Percentiles rank a stretch among this genome's conserved stretches.
Evolutionary conservation across 2,797 vertebrate genomes (phyloP).

Genomic region (Heteromormyrus szaboi): DNA sequence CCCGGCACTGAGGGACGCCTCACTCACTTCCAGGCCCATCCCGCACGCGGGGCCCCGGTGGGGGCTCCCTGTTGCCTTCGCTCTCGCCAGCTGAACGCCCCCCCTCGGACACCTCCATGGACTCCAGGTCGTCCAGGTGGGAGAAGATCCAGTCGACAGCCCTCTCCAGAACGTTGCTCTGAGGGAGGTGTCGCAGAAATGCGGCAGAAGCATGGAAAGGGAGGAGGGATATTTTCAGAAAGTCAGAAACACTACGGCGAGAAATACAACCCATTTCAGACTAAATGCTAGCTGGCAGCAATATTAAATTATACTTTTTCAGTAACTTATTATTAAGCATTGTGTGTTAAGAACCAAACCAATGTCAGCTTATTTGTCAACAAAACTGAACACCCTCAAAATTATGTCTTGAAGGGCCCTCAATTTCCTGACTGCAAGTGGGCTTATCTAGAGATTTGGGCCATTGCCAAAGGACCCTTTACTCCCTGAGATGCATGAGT

Average conservation of each 20-base stretch:
- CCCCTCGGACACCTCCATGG: constrained; percentile 96
- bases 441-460: background rate
- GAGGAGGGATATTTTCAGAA: background rate
- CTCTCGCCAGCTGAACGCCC: constrained; percentile 88
- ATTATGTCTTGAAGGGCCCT: background rate
- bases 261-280: background rate
- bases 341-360: background rate
- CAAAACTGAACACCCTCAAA: background rate
- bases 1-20: background rate
- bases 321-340: background rate
- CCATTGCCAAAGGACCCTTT: background rate
- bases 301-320: background rate
- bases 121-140: constrained; percentile 92
- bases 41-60: constrained; percentile 86
- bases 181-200: constrained; percentile 28
- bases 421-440: background rate
- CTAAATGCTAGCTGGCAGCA: background rate
- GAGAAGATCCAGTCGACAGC: constrained; percentile 99
- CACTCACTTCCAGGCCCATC: constrained; percentile 91
- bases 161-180: constrained; percentile 90
- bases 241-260: background rate
- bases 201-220: background rate
- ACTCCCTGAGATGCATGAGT: background rate
- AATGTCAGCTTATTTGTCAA: background rate
- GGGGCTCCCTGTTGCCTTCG: constrained; percentile 70